A percentile compares a stretch with the other conserved stretches of the same genome.
These are phyloP conservation scores for Hypotaenidia philippensis DNA, from an alignment of 2,797 vertebrate species.

Conservation along the genomic window DNA sequence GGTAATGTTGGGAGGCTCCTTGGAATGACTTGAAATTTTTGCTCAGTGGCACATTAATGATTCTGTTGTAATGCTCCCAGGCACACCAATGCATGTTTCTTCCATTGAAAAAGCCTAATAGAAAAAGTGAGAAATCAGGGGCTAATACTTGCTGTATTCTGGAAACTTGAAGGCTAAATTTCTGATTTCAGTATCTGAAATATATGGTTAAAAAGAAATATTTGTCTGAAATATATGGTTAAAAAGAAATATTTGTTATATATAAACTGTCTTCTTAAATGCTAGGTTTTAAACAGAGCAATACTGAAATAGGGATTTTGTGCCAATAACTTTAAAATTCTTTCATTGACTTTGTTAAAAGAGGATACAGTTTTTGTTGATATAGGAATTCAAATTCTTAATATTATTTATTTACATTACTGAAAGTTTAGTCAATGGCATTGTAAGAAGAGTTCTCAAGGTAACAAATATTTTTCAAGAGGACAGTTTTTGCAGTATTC, in stretches of 20 bases:
- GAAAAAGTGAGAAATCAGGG: not conserved
- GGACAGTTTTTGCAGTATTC: not conserved
- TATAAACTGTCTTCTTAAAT: not conserved
- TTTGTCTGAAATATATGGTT: not conserved
- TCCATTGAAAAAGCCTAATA: not conserved
- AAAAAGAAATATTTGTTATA: not conserved
- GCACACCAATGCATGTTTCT: not conserved
- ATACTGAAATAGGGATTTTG: not conserved
- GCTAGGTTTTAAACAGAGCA: not conserved
- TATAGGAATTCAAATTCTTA: not conserved
- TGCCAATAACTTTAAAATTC: not conserved
- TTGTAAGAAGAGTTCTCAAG: not conserved
- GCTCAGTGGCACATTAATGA: not conserved
- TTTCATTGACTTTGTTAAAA: not conserved
- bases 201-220: not conserved
- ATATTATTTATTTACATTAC: not conserved
- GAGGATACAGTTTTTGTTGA: not conserved
- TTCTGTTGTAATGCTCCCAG: not conserved
- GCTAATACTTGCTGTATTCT: not conserved
- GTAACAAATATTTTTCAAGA: not conserved
- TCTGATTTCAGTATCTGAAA: not conserved
- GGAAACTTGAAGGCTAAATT: not conserved
- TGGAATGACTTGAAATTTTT: not conserved
- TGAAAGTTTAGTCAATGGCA: not conserved
- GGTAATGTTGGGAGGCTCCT: not conserved